These are phyloP conservation scores for Drosophila obscura DNA, from an alignment of 1,140 invertebrate genomes.

Conservation along the genomic window DNA sequence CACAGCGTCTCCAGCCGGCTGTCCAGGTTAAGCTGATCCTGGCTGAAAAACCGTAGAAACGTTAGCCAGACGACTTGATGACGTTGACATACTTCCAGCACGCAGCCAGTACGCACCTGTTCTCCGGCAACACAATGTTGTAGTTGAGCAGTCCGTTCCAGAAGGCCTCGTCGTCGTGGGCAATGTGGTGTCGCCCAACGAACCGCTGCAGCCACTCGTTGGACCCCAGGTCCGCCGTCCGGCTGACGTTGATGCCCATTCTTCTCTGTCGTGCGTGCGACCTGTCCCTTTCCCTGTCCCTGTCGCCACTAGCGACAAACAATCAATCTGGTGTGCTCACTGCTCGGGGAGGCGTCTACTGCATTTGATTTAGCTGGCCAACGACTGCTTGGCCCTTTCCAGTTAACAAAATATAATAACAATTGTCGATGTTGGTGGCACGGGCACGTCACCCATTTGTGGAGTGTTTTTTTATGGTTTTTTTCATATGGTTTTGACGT, in stretches of 20 bases:
- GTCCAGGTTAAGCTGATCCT: slow-evolving; percentile 92
- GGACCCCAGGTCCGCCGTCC: slow-evolving; percentile 90
- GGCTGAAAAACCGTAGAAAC: slow-evolving; percentile 84
- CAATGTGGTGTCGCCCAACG: slow-evolving; percentile 90
- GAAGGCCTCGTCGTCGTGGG: slow-evolving; percentile 93
- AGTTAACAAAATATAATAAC: too few relatives aligned
- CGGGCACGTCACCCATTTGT: slow-evolving; percentile 18
- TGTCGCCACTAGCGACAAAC: slow-evolving; percentile 7
- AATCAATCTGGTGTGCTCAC: too few relatives aligned
- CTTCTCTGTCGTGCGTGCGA: slow-evolving; percentile 80
- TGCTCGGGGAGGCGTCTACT: slow-evolving; percentile 11
- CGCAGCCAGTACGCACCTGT: slow-evolving; percentile 86
- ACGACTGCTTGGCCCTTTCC: not conserved
- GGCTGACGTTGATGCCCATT: slow-evolving; percentile 95
- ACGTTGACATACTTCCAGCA: slow-evolving; percentile 21
- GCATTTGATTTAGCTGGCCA: slow-evolving; percentile 1
- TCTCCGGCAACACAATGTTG: slow-evolving; percentile 91
- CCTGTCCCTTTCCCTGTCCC: not conserved
- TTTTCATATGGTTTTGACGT: too few relatives aligned
- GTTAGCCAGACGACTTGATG: slow-evolving; percentile 20
- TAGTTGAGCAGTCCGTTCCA: slow-evolving; percentile 97
- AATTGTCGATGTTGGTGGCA: slow-evolving; percentile 1
- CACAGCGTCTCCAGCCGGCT: slow-evolving; percentile 90
- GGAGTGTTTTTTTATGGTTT: too few relatives aligned
- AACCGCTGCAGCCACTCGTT: slow-evolving; percentile 93